A percentile compares a stretch with the other conserved stretches of the same genome.
phyloP scores from a whole-genome alignment of 2,888 invertebrate genomes.

The Cryptocephalus primarius region DNA sequence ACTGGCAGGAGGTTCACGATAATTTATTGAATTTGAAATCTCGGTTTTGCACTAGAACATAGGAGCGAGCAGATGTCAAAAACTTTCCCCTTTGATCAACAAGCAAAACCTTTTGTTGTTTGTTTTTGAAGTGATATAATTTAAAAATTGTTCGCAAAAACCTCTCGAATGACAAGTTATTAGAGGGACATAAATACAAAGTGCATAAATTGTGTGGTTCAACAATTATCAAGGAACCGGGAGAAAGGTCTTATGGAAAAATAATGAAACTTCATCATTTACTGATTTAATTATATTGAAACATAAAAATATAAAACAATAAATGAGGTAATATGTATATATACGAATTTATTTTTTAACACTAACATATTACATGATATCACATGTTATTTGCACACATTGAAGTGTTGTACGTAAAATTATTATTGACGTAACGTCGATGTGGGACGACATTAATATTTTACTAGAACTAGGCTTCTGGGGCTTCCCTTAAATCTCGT shows the following conservation, averaged over 20 bases:
- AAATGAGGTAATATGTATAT: conserved; percentile 36
- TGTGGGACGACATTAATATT: conserved; percentile 36
- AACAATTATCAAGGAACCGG: too few species aligned
- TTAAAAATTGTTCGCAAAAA: too few species aligned
- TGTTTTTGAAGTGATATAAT: too few species aligned
- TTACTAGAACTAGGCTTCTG: conserved; percentile 13
- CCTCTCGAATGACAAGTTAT: too few species aligned
- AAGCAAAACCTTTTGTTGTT: too few species aligned
- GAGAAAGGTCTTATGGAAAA: not conserved
- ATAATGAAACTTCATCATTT: conserved; percentile 3
- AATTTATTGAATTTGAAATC: too few species aligned
- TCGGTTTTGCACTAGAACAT: too few species aligned
- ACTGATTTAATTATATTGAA: conserved; percentile 29
- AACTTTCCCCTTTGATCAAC: too few species aligned
- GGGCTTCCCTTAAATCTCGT: conserved; percentile 2
- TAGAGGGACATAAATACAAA: too few species aligned
- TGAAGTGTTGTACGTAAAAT: conserved; percentile 39
- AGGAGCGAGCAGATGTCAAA: too few species aligned
- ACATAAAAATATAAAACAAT: conserved; percentile 35
- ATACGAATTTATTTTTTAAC: conserved; percentile 40
- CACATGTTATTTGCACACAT: conserved; percentile 42
- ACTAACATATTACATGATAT: conserved; percentile 42
- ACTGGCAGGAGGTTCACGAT: too few species aligned
- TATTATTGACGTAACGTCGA: conserved; percentile 39
- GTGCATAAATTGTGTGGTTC: too few species aligned